Percentiles rank a stretch among this genome's conserved stretches.
These are phyloP conservation scores for Cynopterus brachyotis DNA, from an alignment of 2,113 vertebrate species.

Conservation along the genomic window DNA sequence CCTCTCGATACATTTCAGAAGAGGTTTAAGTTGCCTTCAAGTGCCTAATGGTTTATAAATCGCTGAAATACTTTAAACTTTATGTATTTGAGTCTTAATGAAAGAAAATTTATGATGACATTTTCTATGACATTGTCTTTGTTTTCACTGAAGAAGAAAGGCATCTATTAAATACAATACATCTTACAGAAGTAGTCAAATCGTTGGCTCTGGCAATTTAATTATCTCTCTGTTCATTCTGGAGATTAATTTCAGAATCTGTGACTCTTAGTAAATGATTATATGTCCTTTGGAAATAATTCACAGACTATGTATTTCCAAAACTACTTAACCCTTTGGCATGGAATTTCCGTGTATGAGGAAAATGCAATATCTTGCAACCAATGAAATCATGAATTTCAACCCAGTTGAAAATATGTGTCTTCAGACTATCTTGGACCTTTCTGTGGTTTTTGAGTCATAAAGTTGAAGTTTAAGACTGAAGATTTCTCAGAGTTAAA, in stretches of 20 bases:
- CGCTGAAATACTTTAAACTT: neutral
- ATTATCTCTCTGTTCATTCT: neutral
- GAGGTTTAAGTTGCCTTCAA: slow-evolving; percentile 40
- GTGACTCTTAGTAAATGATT: neutral
- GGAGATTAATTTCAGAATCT: slow-evolving; percentile 20
- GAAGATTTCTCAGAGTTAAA: neutral
- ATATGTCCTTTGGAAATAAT: slow-evolving; percentile 29
- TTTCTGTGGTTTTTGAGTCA: neutral
- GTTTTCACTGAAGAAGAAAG: slow-evolving; percentile 2
- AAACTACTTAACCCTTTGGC: neutral
- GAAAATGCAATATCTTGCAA: neutral
- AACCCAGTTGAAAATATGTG: neutral
- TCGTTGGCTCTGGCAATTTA: neutral
- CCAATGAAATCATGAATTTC: neutral
- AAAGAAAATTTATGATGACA: slow-evolving; percentile 9
- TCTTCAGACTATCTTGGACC: neutral
- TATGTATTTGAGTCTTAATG: neutral
- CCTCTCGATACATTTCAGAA: slow-evolving; percentile 57
- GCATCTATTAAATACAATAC: neutral
- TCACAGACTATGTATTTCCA: neutral
- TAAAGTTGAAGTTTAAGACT: neutral
- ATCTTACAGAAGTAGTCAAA: neutral
- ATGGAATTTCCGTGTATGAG: neutral
- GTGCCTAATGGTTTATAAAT: slow-evolving; percentile 37
- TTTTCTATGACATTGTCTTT: neutral